Evolutionary conservation across 2,797 vertebrate species (phyloP), one percentile per base, ranked within the genome.

Genomic region (Lateolabrax maculatus): DNA sequence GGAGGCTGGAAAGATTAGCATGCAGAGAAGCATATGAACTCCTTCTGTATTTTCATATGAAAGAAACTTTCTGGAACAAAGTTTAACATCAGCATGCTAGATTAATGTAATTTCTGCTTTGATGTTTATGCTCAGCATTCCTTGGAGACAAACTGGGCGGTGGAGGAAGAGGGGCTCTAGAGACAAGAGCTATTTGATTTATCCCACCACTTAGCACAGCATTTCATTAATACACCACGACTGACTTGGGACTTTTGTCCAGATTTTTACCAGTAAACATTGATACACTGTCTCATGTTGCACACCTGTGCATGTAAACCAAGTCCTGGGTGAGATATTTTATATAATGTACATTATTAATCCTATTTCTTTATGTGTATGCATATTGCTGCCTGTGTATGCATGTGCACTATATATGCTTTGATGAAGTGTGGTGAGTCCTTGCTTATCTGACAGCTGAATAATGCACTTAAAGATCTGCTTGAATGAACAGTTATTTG

Each of bases 81-180:
- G 86, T 92, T 90, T 80, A 93, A 89, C 90, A 91, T 93, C 75
- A 89, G 80, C 87, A 82, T 64, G 75, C 49, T 84, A 64, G 52
- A 89, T 83, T 86, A 90, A 89, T 87, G 71, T 75, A 80, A 84
- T 85, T 83, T 84, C 25, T 57, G 58, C 91, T 92, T 93, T 92
- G 90, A 92, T 90, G 90, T 90, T 89, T 85, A 85, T 93, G 89
- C 85, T 84, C 58, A 55, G 64, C 65, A 62, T 85, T 87, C 85
- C 85, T 85, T 64, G 23, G 83, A 84, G 91, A 87, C 76, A 79
- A 83, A 88, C 75, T 75, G 72, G 79, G 78, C 37, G 70, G 77
- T 84, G 78, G 77, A 81, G 77, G 67, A 67, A 86, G 81, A 83
- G 56, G 73, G 83, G 67, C 82, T 88, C 73, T 0, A 23, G 89